Base-by-base conservation (phyloP, 2,888 invertebrate species). In the Drosophila flavopinicola region DNA sequence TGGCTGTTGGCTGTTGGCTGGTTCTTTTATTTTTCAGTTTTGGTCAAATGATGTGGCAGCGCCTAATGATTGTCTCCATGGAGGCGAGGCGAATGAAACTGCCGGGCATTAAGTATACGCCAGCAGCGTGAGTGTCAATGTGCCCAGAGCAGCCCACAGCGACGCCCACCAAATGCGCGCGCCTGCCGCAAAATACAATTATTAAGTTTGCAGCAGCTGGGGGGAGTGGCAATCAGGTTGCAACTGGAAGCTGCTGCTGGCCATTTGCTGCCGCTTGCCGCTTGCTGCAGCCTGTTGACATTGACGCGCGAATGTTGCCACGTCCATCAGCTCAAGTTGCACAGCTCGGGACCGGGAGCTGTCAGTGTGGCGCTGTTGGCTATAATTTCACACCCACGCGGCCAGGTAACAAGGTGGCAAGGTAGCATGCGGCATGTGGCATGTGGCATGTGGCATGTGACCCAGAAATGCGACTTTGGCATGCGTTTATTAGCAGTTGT, bases 341-440 rank as follows among this genome's bases (percentile, higher is more conserved):
- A 56, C 41, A 45, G 58, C 57, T 70, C 53, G 65, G 4, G 20
- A 20, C 20, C 20, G 2, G 20, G 20, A 20, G 20, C 70, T 65
- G 72, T 71, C 66, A 61, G 54, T 70, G 66, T 58, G 56, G 45
- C 41, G 63, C 80, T 77, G 27, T 20, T 41, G 77, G 85, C 84
- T 85, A 85, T 83, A 82, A 85, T 82, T 80, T 75, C 74, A 79
- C 80, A 82, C 80, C 80, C 80, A 85, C 80, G 75, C 82, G 52
- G 33, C 47, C 15, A n/a, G 15, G 24, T 44, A 53, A 64, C 51
- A 35, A 25, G n/a, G 54, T 39, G 47, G 33, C 17, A 47, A 64
- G 45, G 20, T 30, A 42, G 38, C 24, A 39, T n/a, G 38, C 15
- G 49, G 37, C 17, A 45, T 48, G 25, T 29, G 45, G 45, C 17